Percentiles rank a stretch among this genome's conserved stretches.
Evolutionary conservation across 2,888 invertebrate species (phyloP).

Genomic region (Cyrtodaria siliqua): DNA sequence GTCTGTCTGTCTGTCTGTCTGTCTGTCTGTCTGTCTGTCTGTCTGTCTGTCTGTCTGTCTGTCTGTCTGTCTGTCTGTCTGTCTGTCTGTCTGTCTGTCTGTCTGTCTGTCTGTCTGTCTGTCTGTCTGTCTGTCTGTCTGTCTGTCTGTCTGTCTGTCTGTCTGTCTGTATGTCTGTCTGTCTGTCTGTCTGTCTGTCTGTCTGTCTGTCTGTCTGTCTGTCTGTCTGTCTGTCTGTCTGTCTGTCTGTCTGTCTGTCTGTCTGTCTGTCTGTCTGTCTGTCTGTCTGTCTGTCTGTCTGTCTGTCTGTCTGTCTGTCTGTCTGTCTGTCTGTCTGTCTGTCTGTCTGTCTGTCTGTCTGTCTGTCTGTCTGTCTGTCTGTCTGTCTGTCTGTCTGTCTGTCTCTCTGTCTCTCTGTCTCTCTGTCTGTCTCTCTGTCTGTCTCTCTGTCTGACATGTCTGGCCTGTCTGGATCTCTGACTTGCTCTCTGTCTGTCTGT

Average conservation of each 20-base stretch:
- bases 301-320: conserved; percentile 3
- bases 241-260: conserved; percentile 3
- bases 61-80: too few species aligned
- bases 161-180: too few species aligned
- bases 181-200: conserved; percentile 6
- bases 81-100: too few species aligned
- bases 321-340: conserved; percentile 3
- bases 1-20: too few species aligned
- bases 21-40: too few species aligned
- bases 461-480: too few species aligned
- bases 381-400: background rate
- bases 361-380: conserved; percentile 10
- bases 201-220: background rate
- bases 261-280: conserved; percentile 14
- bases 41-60: too few species aligned
- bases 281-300: conserved; percentile 8
- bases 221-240: conserved; percentile 4
- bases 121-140: too few species aligned
- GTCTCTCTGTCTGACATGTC: conserved; percentile 11
- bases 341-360: conserved; percentile 6
- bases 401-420: conserved; percentile 5
- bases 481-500: too few species aligned
- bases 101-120: too few species aligned
- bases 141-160: too few species aligned
- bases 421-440: conserved; percentile 1